These are phyloP conservation scores for Drosophila tsacasi DNA, from an alignment of 1,140 invertebrate genomes.

Conservation along the genomic window DNA sequence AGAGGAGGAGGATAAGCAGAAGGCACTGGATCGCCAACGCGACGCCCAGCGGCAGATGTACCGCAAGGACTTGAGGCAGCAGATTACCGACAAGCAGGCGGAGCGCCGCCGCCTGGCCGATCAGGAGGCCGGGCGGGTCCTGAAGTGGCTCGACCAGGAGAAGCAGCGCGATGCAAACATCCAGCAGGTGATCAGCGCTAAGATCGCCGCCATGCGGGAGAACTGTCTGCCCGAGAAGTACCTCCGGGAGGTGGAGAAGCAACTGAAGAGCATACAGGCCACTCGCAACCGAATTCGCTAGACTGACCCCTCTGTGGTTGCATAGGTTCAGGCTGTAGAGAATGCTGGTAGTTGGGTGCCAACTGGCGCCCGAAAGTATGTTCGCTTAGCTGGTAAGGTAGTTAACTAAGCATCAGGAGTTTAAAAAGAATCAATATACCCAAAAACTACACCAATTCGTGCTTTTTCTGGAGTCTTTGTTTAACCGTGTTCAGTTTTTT, in stretches of 20 bases:
- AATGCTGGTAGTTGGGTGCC: not conserved
- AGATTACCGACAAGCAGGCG: conserved; percentile 88
- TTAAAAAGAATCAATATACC: not conserved
- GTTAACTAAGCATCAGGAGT: not conserved
- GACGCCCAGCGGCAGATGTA: conserved; percentile 60
- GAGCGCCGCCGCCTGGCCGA: conserved; percentile 86
- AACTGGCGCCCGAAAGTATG: conserved; percentile 44
- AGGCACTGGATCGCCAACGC: conserved; percentile 77
- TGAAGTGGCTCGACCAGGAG: conserved; percentile 87
- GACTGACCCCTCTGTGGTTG: not conserved
- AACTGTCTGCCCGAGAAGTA: conserved; percentile 85
- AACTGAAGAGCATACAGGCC: conserved; percentile 74
- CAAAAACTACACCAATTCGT: not conserved
- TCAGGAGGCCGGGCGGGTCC: conserved; percentile 86
- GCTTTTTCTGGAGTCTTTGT: not conserved
- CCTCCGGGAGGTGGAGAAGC: conserved; percentile 85
- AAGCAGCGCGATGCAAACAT: conserved; percentile 87
- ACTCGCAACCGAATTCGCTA: conserved; percentile 64
- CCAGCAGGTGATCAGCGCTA: conserved; percentile 87
- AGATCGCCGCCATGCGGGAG: conserved; percentile 87
- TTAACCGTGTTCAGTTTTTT: not conserved
- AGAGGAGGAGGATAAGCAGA: conserved; percentile 85
- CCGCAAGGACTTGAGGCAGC: conserved; percentile 74
- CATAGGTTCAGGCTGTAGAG: conserved; percentile 40
- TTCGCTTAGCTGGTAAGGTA: not conserved